Conservation (phyloP, 2,797 vertebrate genomes). For the Gymnocypris eckloni region DNA sequence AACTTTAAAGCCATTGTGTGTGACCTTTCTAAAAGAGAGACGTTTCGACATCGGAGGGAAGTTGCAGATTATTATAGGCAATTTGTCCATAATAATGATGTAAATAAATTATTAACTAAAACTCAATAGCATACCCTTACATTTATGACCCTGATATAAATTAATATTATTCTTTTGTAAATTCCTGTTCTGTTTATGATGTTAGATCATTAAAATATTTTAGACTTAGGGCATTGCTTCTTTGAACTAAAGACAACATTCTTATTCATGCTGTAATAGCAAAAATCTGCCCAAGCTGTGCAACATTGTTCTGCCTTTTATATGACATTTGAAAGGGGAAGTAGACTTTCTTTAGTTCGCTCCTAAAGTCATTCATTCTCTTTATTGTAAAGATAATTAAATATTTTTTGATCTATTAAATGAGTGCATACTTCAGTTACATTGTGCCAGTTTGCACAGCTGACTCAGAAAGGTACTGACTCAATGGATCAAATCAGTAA, state of each 20-base stretch:
- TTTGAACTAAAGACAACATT: neutral
- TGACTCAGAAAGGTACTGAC: neutral
- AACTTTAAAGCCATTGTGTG: too few relatives aligned
- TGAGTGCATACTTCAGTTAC: neutral
- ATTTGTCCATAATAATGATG: too few relatives aligned
- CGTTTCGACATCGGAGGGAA: too few relatives aligned
- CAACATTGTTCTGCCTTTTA: neutral
- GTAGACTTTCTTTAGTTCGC: neutral
- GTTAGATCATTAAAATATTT: neutral
- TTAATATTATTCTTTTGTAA: too few relatives aligned
- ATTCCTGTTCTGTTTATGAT: too few relatives aligned
- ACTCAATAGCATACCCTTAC: too few relatives aligned
- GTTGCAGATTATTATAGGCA: too few relatives aligned
- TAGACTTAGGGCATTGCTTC: neutral
- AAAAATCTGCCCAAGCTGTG: neutral
- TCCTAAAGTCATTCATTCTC: neutral
- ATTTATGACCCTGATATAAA: too few relatives aligned
- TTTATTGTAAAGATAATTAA: slow-evolving; percentile 1
- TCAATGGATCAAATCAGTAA: neutral
- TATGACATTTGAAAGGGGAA: neutral
- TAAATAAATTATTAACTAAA: too few relatives aligned
- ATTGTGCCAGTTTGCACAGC: neutral
- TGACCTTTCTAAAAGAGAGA: too few relatives aligned
- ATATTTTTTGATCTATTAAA: slow-evolving; percentile 3
- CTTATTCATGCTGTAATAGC: neutral